phyloP scores from a whole-genome alignment of 2,888 invertebrate species.

The Drosophila percnosoma region DNA sequence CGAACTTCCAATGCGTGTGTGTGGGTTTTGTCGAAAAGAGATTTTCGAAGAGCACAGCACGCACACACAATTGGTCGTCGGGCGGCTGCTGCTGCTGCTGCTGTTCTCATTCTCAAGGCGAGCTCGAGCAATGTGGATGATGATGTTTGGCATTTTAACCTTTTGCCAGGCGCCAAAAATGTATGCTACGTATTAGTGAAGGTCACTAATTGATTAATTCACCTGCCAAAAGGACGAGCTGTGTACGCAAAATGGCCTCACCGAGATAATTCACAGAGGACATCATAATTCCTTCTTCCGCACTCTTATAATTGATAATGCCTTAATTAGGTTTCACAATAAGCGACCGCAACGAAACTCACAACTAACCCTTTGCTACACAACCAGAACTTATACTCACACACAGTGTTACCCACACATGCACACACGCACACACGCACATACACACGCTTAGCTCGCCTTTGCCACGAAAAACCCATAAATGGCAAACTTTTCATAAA shows the following conservation, averaged over 20 bases:
- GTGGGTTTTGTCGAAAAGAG: conserved; percentile 27
- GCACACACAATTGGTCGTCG: conserved; percentile 19
- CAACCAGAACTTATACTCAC: conserved; percentile 13
- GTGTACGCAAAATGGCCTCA: conserved; percentile 8
- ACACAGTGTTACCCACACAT: conserved; percentile 4
- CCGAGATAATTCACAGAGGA: background rate
- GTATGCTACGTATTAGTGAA: conserved; percentile 62
- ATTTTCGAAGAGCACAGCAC: conserved; percentile 24
- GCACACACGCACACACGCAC: conserved; percentile 14
- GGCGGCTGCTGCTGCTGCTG: conserved; percentile 19
- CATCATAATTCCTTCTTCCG: conserved; percentile 5
- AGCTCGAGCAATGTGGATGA: conserved; percentile 43
- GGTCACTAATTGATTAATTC: conserved; percentile 79
- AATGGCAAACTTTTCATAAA: conserved; percentile 76
- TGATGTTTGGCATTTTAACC: conserved; percentile 74
- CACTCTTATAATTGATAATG: conserved; percentile 68
- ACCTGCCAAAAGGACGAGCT: conserved; percentile 41
- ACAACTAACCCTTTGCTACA: conserved; percentile 25
- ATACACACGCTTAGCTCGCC: conserved; percentile 12
- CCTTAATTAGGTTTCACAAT: conserved; percentile 72
- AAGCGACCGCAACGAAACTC: conserved; percentile 30
- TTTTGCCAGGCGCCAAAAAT: conserved; percentile 61
- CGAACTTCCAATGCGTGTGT: conserved; percentile 51
- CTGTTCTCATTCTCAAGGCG: conserved; percentile 24
- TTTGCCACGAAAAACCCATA: conserved; percentile 61